These are phyloP conservation scores for Empis stercorea DNA, from an alignment of 2,888 invertebrate species.

Conservation along the genomic window DNA sequence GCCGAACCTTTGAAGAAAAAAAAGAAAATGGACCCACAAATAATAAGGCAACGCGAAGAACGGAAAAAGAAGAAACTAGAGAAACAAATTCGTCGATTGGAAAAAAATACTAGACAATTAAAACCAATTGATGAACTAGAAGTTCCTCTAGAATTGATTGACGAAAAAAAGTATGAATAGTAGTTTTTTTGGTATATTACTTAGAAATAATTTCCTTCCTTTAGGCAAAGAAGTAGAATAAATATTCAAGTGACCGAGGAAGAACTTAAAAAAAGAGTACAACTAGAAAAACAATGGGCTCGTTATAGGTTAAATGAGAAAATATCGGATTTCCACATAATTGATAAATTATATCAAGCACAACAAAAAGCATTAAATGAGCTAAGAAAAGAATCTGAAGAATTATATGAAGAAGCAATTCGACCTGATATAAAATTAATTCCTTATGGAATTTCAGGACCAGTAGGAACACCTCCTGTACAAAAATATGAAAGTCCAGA, in stretches of 20 bases:
- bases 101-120: slow-evolving; percentile 66
- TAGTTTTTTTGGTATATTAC: neutral
- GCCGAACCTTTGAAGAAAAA: slow-evolving; percentile 87
- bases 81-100: slow-evolving; percentile 69
- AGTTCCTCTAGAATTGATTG: slow-evolving; percentile 50
- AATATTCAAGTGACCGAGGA: slow-evolving; percentile 40
- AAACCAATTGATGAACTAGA: slow-evolving; percentile 87
- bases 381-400: slow-evolving; percentile 67
- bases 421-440: slow-evolving; percentile 60
- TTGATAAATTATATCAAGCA: slow-evolving; percentile 52
- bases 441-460: slow-evolving; percentile 57
- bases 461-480: slow-evolving; percentile 72
- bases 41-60: slow-evolving; percentile 70
- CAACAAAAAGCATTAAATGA: slow-evolving; percentile 71
- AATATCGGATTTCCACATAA: slow-evolving; percentile 48
- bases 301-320: slow-evolving; percentile 53
- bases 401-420: slow-evolving; percentile 76
- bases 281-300: slow-evolving; percentile 64
- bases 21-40: slow-evolving; percentile 67
- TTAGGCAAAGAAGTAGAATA: slow-evolving; percentile 42
- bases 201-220: neutral
- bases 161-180: slow-evolving; percentile 45
- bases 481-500: slow-evolving; percentile 70
- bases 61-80: slow-evolving; percentile 70
- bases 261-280: slow-evolving; percentile 47